Percentiles rank a stretch among this genome's conserved stretches.
phyloP scores from a whole-genome alignment of 2,797 vertebrate species.

The Siniperca obscura region DNA sequence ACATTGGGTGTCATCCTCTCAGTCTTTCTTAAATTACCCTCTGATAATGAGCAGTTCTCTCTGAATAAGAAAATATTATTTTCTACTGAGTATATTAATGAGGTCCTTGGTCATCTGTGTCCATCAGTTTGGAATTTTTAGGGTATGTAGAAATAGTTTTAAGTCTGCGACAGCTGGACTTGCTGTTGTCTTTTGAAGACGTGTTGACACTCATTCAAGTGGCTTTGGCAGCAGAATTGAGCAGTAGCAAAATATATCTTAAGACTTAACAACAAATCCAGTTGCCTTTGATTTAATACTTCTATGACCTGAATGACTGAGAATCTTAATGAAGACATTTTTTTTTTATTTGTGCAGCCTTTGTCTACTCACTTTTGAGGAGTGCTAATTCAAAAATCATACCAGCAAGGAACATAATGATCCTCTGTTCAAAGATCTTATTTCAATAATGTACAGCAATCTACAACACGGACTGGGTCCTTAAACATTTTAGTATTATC shows the following conservation, averaged over 20 bases:
- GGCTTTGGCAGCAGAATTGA: background rate
- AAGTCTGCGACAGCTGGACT: conserved; percentile 26
- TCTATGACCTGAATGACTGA: conserved; percentile 15
- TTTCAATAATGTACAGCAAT: conserved; percentile 7
- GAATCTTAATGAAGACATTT: background rate
- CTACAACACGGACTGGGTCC: conserved; percentile 7
- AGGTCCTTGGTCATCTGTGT: conserved; percentile 7
- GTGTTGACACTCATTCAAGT: conserved; percentile 22
- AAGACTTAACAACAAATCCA: conserved; percentile 18
- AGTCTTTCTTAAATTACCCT: conserved; percentile 38
- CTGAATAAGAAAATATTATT: conserved; percentile 28
- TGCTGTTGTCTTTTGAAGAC: conserved; percentile 29
- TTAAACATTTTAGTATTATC: conserved; percentile 26
- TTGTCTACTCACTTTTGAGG: conserved; percentile 34
- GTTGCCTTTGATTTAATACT: conserved; percentile 12
- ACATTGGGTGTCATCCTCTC: conserved; percentile 33
- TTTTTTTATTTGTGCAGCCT: conserved; percentile 31
- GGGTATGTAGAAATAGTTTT: background rate
- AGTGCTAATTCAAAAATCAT: conserved; percentile 31
- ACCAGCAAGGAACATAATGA: conserved; percentile 23
- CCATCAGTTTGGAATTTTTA: background rate
- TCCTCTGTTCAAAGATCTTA: conserved; percentile 24
- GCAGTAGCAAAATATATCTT: conserved; percentile 26
- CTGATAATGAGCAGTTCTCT: conserved; percentile 8
- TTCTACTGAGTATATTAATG: conserved; percentile 9